phyloP scores from a whole-genome alignment of 2,888 invertebrate species.

The Lampropteryx suffumata region DNA sequence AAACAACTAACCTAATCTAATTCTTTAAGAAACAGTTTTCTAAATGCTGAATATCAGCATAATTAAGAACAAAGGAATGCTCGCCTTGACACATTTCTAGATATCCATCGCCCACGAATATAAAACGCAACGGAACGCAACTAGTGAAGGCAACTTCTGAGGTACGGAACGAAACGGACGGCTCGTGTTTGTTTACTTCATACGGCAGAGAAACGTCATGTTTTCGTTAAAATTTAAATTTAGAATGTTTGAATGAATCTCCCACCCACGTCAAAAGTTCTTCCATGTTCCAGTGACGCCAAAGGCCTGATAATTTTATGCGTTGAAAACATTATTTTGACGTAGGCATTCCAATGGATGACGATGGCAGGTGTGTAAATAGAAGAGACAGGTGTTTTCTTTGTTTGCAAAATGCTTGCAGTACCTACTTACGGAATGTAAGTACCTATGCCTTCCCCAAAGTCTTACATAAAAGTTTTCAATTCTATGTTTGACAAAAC shows the following conservation, averaged over 20 bases:
- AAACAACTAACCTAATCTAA: too few species aligned
- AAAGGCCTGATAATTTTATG: constrained; percentile 21
- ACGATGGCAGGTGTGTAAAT: constrained; percentile 26
- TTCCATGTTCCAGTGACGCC: constrained; percentile 32
- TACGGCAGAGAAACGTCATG: constrained; percentile 32
- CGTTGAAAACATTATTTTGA: constrained; percentile 21
- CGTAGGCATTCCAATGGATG: constrained; percentile 20
- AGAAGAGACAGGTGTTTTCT: constrained; percentile 21
- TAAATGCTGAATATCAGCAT: constrained; percentile 8
- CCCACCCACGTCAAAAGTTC: constrained; percentile 33
- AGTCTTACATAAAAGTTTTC: not conserved
- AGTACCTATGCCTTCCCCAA: not conserved
- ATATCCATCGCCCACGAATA: constrained; percentile 24
- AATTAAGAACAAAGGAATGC: constrained; percentile 23
- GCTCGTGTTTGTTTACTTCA: constrained; percentile 32
- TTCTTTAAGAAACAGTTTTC: constrained; percentile 10
- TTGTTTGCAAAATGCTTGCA: constrained; percentile 1
- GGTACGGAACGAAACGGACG: constrained; percentile 12
- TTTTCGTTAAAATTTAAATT: constrained; percentile 36
- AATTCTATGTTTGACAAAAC: too few species aligned
- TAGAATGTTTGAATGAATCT: constrained; percentile 40
- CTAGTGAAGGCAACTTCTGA: constrained; percentile 24
- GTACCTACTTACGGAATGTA: too few species aligned
- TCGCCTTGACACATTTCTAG: constrained; percentile 37
- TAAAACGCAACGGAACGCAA: constrained; percentile 14